A percentile compares a stretch with the other conserved stretches of the same genome.
phyloP scores from a whole-genome alignment of 2,113 vertebrate genomes.

The Synodontis membranacea region DNA sequence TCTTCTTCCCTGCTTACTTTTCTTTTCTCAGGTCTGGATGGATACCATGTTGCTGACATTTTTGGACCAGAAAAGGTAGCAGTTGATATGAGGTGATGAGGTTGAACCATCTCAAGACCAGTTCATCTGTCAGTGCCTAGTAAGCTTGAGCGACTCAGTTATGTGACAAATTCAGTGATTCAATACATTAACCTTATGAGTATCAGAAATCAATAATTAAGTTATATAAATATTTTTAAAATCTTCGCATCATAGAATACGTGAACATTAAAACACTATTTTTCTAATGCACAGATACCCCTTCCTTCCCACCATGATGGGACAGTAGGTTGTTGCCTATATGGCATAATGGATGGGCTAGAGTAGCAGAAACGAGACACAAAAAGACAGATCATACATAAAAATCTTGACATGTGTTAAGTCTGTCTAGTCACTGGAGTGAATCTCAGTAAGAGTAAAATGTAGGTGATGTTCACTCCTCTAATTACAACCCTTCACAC shows the following conservation, averaged over 20 bases:
- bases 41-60: neutral
- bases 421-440: slow-evolving; percentile 16
- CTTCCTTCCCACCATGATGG: neutral
- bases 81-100: neutral
- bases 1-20: neutral
- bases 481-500: slow-evolving; percentile 33
- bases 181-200: too few relatives aligned
- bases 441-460: slow-evolving; percentile 25
- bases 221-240: neutral
- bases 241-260: neutral
- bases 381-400: slow-evolving; percentile 1
- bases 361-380: neutral
- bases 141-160: neutral
- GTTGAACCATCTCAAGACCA: neutral
- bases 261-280: neutral
- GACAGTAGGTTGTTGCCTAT: neutral
- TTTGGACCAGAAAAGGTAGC: too few relatives aligned
- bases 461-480: slow-evolving; percentile 33
- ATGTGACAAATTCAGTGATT: neutral
- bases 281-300: neutral
- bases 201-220: neutral
- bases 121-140: neutral
- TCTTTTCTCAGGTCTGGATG: neutral
- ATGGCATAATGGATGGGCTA: neutral
- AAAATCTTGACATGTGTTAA: neutral